phyloP scores from a whole-genome alignment of 2,888 invertebrate genomes.

The Campoplex nolae region DNA sequence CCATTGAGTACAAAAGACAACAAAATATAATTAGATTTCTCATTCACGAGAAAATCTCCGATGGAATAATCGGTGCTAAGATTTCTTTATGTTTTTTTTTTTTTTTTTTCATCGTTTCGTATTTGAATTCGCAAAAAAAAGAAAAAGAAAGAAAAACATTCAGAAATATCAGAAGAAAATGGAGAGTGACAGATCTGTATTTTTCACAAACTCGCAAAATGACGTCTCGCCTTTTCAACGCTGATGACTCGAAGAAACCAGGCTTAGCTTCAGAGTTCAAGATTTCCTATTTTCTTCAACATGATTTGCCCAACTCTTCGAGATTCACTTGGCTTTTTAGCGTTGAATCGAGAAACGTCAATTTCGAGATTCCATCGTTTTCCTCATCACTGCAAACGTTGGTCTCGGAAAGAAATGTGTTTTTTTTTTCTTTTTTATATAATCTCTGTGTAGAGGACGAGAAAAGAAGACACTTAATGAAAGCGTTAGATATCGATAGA shows the following conservation, averaged over 20 bases:
- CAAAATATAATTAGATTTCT: neutral
- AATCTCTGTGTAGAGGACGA: neutral
- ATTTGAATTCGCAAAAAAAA: neutral
- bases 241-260: conserved; percentile 64
- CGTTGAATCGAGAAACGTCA: conserved; percentile 23
- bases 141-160: neutral
- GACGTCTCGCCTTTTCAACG: conserved; percentile 37
- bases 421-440: neutral
- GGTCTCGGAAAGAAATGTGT: neutral
- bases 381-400: neutral
- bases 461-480: neutral
- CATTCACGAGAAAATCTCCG: neutral
- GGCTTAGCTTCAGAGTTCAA: conserved; percentile 1
- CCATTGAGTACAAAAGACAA: neutral
- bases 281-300: neutral
- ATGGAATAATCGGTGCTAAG: neutral
- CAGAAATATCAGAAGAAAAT: conserved; percentile 21
- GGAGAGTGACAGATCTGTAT: neutral
- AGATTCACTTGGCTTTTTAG: conserved; percentile 71
- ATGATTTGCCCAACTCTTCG: conserved; percentile 39
- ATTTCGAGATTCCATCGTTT: neutral
- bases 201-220: conserved; percentile 38
- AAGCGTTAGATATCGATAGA: conserved; percentile 39
- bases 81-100: neutral
- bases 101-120: neutral